These are phyloP conservation scores for Ranitomeya variabilis DNA, from an alignment of 2,113 vertebrate species.

Conservation along the genomic window DNA sequence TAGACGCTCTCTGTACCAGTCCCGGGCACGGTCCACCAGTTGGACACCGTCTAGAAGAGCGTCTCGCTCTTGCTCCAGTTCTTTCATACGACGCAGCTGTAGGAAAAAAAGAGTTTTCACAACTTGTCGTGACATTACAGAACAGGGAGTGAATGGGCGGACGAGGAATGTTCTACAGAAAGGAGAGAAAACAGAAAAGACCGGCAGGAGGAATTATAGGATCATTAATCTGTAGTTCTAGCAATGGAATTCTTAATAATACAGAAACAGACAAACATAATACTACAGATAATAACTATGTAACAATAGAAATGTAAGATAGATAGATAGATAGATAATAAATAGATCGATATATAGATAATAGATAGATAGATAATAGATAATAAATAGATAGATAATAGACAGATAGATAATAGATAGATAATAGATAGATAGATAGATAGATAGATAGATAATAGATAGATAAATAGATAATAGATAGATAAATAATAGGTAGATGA, in stretches of 20 bases:
- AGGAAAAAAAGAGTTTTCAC: neutral
- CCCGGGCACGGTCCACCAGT: conserved; percentile 61
- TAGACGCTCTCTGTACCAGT: conserved; percentile 63
- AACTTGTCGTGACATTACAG: neutral
- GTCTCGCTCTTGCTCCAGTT: conserved; percentile 64
- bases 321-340: neutral
- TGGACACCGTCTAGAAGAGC: conserved; percentile 67
- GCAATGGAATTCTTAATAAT: too few relatives aligned
- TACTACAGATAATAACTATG: too few relatives aligned
- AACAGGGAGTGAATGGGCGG: neutral
- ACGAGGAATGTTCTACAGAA: neutral
- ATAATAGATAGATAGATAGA: too few relatives aligned
- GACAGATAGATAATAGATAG: too few relatives aligned
- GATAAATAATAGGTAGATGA: too few relatives aligned
- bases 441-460: too few relatives aligned
- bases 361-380: too few relatives aligned
- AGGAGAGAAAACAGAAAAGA: neutral
- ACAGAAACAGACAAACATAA: too few relatives aligned
- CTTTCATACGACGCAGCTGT: conserved; percentile 66
- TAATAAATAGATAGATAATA: too few relatives aligned
- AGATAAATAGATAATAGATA: too few relatives aligned
- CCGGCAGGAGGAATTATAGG: neutral
- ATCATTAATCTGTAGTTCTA: too few relatives aligned
- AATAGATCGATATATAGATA: too few relatives aligned
- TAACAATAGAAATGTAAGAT: neutral